Conservation (phyloP, 2,797 vertebrate species). For the Trematomus bernacchii region DNA sequence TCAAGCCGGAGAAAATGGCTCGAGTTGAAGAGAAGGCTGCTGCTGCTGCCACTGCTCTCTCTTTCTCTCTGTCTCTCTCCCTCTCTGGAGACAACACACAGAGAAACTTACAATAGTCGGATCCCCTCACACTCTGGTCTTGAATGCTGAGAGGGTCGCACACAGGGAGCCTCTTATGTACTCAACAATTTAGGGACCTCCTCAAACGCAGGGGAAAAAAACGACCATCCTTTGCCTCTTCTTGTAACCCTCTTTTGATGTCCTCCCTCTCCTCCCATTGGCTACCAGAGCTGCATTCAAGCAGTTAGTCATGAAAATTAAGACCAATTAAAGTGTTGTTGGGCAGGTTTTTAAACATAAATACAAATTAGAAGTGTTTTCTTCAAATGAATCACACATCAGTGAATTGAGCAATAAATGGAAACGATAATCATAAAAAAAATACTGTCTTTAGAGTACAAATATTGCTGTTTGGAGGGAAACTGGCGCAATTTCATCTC, state of each 20-base stretch:
- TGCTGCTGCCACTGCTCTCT: slow-evolving; percentile 44
- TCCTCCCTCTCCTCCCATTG: slow-evolving; percentile 51
- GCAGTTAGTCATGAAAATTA: slow-evolving; percentile 38
- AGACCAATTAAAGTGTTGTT: slow-evolving; percentile 3
- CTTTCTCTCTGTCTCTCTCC: slow-evolving; percentile 37
- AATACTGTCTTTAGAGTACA: neutral
- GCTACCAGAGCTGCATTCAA: slow-evolving; percentile 23
- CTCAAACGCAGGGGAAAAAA: slow-evolving; percentile 58
- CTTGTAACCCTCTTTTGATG: slow-evolving; percentile 62
- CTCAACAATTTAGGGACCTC: slow-evolving; percentile 81
- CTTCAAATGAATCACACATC: slow-evolving; percentile 7
- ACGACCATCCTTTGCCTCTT: slow-evolving; percentile 58
- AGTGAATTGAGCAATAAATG: slow-evolving; percentile 24
- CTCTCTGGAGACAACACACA: slow-evolving; percentile 72
- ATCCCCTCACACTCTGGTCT: slow-evolving; percentile 80
- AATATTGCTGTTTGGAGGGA: neutral
- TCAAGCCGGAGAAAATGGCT: slow-evolving; percentile 55
- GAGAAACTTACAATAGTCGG: slow-evolving; percentile 81
- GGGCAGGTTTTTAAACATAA: neutral
- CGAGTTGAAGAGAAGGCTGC: slow-evolving; percentile 49
- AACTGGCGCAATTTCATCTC: neutral
- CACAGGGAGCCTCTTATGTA: slow-evolving; percentile 85
- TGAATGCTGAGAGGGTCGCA: slow-evolving; percentile 84
- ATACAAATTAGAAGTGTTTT: neutral
- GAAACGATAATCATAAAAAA: neutral